Base-by-base conservation (phyloP, 1,140 invertebrate genomes). In the Psix sp. region DNA sequence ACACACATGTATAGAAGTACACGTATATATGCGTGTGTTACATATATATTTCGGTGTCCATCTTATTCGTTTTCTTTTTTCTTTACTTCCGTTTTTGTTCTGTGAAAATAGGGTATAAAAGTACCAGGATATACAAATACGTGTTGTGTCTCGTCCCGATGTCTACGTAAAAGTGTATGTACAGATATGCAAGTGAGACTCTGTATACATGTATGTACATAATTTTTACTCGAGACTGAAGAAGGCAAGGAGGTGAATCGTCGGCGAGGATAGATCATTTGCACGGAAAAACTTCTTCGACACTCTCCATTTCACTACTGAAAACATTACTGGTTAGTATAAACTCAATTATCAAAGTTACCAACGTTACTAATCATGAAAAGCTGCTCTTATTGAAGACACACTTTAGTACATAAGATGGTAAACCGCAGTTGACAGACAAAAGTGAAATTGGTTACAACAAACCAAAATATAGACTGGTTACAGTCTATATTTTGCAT, bases 271-370 rank as follows among this genome's bases (percentile, higher is more conserved):
- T 59, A 60, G 56, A 76, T 63, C 68, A 63, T 77, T 77, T 72
- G 35, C 46, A 49, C 59, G 76, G 63, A 54, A 73, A 77, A 74
- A n/a, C n/a, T n/a, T n/a, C n/a, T 77, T 80, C 52, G 68, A 75
- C 57, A 78, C 59, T 66, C 80, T 82, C 81, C 81, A 80, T 83
- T 81, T 80, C 74, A 74, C 80, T 80, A 82, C 80, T 86, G 80
- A 84, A 84, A 82, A 81, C 83, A 85, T 86, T 85, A 86, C 81
- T 74, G 84, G 85, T 87, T 77, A 86, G 85, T 84, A 63, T 56
- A 49, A 63, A 29, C 2, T 49, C 56, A 59, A 62, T 56, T 62
- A 62, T 56, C 29, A 63, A n/a, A n/a, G n/a, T n/a, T n/a, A n/a
- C n/a, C n/a, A n/a, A n/a, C 38, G 17, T 35, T 36, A 29, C 48